These are phyloP conservation scores for Rhaphigaster nebulosa DNA, from an alignment of 2,888 invertebrate species.

Conservation along the genomic window DNA sequence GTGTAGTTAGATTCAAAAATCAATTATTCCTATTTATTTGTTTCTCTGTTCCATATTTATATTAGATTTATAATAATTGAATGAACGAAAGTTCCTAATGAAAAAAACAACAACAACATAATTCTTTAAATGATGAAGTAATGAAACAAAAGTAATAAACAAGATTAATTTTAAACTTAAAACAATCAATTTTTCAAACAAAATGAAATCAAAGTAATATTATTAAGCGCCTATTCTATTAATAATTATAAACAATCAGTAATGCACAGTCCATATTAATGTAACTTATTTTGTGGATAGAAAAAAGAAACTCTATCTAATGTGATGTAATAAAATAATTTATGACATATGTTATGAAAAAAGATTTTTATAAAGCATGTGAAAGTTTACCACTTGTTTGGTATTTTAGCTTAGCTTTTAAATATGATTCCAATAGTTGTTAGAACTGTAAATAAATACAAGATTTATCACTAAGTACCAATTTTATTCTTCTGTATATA, in stretches of 20 bases:
- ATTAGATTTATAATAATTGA: slow-evolving; percentile 33
- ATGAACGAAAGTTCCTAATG: slow-evolving; percentile 30
- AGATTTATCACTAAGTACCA: background rate
- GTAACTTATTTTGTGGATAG: background rate
- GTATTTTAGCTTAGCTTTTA: background rate
- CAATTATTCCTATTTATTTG: background rate
- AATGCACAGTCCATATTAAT: background rate
- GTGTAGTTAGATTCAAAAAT: slow-evolving; percentile 54
- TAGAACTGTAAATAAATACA: slow-evolving; percentile 22
- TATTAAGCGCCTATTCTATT: background rate
- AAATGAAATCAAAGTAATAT: background rate
- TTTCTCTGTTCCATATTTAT: slow-evolving; percentile 20
- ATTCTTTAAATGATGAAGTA: background rate
- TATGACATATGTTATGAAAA: background rate
- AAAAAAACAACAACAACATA: background rate
- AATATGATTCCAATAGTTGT: background rate
- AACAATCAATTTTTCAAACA: background rate
- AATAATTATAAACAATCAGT: background rate
- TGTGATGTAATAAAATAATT: background rate
- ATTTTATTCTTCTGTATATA: background rate
- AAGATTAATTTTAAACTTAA: slow-evolving; percentile 1
- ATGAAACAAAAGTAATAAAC: background rate
- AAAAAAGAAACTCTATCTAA: background rate
- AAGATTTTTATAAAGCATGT: background rate
- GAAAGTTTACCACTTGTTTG: background rate